Evolutionary conservation across 2,113 vertebrate species (phyloP).

Genomic region (Lycocorax pyrrhopterus): DNA sequence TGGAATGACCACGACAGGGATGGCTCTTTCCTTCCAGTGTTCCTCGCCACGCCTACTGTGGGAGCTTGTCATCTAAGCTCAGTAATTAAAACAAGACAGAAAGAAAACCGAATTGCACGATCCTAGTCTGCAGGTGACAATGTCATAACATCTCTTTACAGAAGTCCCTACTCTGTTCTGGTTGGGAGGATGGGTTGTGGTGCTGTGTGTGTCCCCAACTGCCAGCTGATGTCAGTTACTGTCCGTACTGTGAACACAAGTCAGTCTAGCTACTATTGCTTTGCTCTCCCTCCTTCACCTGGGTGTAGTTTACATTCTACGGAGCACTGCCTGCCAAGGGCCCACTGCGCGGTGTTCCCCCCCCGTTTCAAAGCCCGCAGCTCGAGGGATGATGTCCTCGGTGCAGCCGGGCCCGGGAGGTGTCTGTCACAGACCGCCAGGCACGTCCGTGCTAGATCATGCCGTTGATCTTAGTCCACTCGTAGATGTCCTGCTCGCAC

Average conservation of each 20-base stretch:
- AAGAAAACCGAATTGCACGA: slow-evolving; percentile 47
- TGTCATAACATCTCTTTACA: not conserved
- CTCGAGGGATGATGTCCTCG: not conserved
- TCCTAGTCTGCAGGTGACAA: slow-evolving; percentile 50
- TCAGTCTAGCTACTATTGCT: slow-evolving; percentile 27
- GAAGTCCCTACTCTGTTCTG: not conserved
- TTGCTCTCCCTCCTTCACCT: not conserved
- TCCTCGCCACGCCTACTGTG: not conserved
- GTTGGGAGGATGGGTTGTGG: not conserved
- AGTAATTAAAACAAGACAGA: not conserved
- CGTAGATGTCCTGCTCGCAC: slow-evolving; percentile 98
- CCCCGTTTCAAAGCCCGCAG: slow-evolving; percentile 10
- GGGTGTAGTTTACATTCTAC: slow-evolving; percentile 11
- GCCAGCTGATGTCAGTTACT: slow-evolving; percentile 43
- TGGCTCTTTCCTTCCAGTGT: not conserved
- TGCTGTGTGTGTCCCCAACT: not conserved
- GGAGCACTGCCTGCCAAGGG: slow-evolving; percentile 23
- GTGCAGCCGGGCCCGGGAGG: not conserved
- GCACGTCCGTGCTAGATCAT: slow-evolving; percentile 73
- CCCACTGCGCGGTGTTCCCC: not conserved
- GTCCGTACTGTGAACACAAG: not conserved
- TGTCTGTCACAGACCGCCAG: not conserved
- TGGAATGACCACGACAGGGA: not conserved
- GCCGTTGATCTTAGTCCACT: slow-evolving; percentile 98
- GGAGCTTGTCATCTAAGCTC: slow-evolving; percentile 5